Percentiles rank a stretch among this genome's conserved stretches.
Evolutionary conservation across 2,797 vertebrate genomes (phyloP).

Genomic region (Artibeus lituratus): DNA sequence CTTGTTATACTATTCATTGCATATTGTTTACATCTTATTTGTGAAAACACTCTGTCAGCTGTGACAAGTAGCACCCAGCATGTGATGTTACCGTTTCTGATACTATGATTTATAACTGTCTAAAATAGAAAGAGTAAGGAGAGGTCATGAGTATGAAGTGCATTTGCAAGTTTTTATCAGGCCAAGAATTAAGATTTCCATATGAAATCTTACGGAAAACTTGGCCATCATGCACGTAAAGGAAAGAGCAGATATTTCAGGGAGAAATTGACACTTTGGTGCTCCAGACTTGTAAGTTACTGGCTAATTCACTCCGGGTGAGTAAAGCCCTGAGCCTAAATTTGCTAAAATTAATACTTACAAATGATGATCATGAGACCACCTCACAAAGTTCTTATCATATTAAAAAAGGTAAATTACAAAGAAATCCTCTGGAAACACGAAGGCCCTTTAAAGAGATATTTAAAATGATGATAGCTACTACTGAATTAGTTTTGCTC

Average conservation of each 20-base stretch:
- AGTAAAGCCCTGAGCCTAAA: not conserved
- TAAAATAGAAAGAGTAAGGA: not conserved
- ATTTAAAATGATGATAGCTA: not conserved
- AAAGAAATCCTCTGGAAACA: not conserved
- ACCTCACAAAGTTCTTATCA: not conserved
- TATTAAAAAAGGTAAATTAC: slow-evolving; percentile 5
- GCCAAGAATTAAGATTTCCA: not conserved
- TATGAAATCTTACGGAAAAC: slow-evolving; percentile 20
- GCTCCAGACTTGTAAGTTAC: not conserved
- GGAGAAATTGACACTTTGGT: not conserved
- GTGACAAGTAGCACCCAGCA: not conserved
- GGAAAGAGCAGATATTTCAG: not conserved
- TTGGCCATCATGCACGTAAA: not conserved
- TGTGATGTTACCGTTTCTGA: not conserved
- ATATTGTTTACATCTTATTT: not conserved
- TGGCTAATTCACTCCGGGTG: not conserved
- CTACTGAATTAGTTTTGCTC: not conserved
- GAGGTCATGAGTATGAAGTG: not conserved
- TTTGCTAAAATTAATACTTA: not conserved
- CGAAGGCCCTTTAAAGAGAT: not conserved
- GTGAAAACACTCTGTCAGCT: not conserved
- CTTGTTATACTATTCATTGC: not conserved
- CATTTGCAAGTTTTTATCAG: slow-evolving; percentile 20
- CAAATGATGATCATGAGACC: not conserved
- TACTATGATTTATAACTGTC: not conserved